phyloP scores from a whole-genome alignment of 2,797 vertebrate species.

The Rallus crepitans region DNA sequence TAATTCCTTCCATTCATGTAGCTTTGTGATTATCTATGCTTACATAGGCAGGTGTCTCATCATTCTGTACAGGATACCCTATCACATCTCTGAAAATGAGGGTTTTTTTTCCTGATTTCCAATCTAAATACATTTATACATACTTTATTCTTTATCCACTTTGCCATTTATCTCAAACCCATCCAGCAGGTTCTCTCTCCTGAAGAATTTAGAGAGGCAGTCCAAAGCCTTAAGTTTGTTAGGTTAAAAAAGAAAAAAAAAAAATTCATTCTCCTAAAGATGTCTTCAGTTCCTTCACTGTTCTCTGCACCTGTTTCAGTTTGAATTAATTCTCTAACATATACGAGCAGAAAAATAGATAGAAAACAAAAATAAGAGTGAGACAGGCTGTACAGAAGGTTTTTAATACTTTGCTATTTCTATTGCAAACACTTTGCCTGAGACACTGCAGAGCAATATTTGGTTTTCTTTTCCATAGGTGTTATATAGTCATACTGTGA shows the following conservation, averaged over 20 bases:
- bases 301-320: not conserved
- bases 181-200: not conserved
- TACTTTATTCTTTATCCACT: not conserved
- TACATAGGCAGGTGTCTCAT: not conserved
- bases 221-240: not conserved
- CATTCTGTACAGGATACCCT: not conserved
- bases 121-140: not conserved
- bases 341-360: not conserved
- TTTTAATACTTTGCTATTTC: not conserved
- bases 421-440: not conserved
- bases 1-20: not conserved
- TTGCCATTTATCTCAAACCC: not conserved
- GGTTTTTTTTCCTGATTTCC: not conserved
- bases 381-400: not conserved
- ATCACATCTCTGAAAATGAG: not conserved
- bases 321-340: not conserved
- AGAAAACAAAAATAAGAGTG: not conserved
- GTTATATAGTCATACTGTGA: not conserved
- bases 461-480: not conserved
- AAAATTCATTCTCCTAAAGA: not conserved
- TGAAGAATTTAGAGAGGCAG: not conserved
- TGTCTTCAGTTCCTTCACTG: not conserved
- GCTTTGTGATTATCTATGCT: not conserved
- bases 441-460: not conserved
- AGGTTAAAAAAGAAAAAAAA: not conserved